phyloP scores from a whole-genome alignment of 2,888 invertebrate species.

The Drosophila emarginata region DNA sequence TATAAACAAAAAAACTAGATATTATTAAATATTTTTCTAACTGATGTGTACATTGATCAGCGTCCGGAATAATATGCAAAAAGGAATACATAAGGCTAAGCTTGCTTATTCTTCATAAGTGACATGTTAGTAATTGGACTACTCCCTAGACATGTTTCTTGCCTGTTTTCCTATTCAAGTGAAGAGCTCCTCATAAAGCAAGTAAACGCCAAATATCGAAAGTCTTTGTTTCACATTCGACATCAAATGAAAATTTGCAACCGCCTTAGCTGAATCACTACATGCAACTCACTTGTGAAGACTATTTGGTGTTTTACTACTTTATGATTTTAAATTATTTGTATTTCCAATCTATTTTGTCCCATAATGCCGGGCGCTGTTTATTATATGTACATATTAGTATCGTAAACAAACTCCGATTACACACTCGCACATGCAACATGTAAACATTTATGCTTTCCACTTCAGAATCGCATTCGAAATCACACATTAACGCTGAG shows the following conservation, averaged over 20 bases:
- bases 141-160: not conserved
- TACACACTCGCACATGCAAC: constrained; percentile 7
- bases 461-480: constrained; percentile 9
- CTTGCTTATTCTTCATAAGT: not conserved
- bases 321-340: not conserved
- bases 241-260: not conserved
- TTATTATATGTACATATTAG: not conserved
- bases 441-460: not conserved
- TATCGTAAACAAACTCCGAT: not conserved
- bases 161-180: not conserved
- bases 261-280: not conserved
- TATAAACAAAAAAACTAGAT: not conserved
- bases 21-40: not conserved
- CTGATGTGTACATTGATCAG: not conserved
- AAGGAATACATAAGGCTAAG: not conserved
- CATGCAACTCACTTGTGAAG: not conserved
- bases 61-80: not conserved
- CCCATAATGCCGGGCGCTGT: not conserved
- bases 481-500: not conserved
- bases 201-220: not conserved
- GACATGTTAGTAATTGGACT: no score
- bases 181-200: not conserved
- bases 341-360: not conserved
- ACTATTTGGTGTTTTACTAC: not conserved
- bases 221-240: not conserved